A percentile compares a stretch with the other conserved stretches of the same genome.
Conservation (phyloP, 2,888 invertebrate species). For the Deilephila elpenor region DNA sequence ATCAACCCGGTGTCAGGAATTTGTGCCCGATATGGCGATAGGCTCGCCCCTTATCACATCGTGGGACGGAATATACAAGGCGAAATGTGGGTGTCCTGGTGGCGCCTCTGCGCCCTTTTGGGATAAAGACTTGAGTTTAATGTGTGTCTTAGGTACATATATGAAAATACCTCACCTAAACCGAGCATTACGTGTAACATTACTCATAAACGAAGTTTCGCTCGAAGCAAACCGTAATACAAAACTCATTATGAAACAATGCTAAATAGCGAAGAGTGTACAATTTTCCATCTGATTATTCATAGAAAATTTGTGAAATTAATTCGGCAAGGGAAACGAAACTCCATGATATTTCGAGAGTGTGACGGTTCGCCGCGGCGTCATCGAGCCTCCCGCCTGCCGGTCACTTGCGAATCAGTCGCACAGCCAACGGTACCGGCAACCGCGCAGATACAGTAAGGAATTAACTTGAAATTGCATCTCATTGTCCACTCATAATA, state of each 20-base stretch:
- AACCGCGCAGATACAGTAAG: conserved; percentile 17
- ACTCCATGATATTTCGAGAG: conserved; percentile 18
- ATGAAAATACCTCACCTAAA: no score
- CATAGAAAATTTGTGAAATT: conserved; percentile 18
- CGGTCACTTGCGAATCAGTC: not conserved
- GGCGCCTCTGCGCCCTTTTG: no score
- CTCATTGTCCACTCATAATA: not conserved
- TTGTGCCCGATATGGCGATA: no score
- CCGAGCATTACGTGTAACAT: no score
- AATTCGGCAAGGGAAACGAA: conserved; percentile 26
- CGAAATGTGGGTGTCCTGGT: no score
- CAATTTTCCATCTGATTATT: conserved; percentile 6
- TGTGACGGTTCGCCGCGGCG: not conserved
- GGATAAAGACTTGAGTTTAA: no score
- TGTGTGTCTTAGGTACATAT: no score
- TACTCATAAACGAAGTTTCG: not conserved
- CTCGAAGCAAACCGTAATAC: not conserved
- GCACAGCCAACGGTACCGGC: not conserved
- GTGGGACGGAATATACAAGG: no score
- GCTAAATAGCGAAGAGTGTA: conserved; percentile 13
- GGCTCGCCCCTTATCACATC: no score
- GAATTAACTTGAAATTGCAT: conserved; percentile 6
- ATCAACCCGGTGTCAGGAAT: no score
- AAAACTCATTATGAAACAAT: conserved; percentile 8
- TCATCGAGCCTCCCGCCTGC: not conserved